Conservation (phyloP, 2,797 vertebrate genomes). For the Parauchenoglanis ngamensis region DNA sequence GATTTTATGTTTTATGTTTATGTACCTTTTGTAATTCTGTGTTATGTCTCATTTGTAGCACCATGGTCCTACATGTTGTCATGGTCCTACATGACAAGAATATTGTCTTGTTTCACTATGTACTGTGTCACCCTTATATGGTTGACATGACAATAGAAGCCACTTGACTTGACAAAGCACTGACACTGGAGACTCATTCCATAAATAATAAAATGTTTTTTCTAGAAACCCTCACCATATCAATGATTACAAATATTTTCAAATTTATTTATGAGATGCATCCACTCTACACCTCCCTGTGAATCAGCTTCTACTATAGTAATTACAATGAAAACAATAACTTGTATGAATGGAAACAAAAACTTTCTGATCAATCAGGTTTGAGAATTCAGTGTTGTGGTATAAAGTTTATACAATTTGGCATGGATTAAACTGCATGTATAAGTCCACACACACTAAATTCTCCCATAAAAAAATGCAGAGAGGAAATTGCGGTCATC, state of each 20-base stretch:
- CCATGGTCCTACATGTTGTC: too few species aligned
- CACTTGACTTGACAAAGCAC: too few species aligned
- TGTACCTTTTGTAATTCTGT: too few species aligned
- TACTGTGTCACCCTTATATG: too few species aligned
- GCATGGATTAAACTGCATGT: neutral
- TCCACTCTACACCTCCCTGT: neutral
- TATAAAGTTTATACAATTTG: neutral
- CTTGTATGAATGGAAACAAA: neutral
- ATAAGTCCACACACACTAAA: neutral
- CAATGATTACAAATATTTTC: neutral
- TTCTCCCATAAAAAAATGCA: neutral
- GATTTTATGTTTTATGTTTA: too few species aligned
- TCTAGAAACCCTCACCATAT: neutral
- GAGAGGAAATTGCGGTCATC: slow-evolving; percentile 13
- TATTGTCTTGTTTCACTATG: too few species aligned
- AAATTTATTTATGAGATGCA: neutral
- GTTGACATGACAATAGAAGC: too few species aligned
- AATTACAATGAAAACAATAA: neutral
- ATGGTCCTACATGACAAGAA: too few species aligned
- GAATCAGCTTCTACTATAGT: neutral
- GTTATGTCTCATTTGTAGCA: too few species aligned
- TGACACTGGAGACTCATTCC: too few species aligned
- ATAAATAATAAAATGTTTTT: too few species aligned
- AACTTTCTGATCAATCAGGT: too few species aligned
- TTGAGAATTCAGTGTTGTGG: neutral